Evolutionary conservation across 2,797 vertebrate genomes (phyloP), one percentile per base, ranked within the genome.

Genomic region (Mormyrops attenuatus): DNA sequence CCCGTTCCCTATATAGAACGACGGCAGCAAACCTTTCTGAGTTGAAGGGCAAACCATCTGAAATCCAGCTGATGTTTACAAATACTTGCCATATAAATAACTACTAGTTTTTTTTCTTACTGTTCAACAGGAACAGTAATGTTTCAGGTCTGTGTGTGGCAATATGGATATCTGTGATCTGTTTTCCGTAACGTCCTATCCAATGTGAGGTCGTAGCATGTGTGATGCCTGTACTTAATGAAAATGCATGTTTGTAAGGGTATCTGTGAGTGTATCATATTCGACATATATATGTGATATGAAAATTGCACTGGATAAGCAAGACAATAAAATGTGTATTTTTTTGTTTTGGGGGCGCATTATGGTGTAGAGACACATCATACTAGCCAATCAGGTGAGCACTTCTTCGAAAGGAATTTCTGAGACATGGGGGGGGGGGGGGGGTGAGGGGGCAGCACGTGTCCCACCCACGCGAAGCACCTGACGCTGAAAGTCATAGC

Each of bases 401-500:
- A 82, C 5, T 88, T 53, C 66, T 82, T 49, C 34, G 7, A 52
- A 80, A 82, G 49, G 47, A 38, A 53, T 30, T 53, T 88, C 47
- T 9, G n/a, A 66, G 80, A 84, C 50, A 38, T 52, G 26, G 30
- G 84, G 15, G 30, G 2, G 30, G 53, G 2, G 41, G 44, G 44
- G 44, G n/a, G n/a, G n/a, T n/a, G n/a, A n/a, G 52, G 26, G 85
- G 13, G 63, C 2, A 20, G 49, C 15, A 47, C 3, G 30, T 44
- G 11, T 93, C 57, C 57, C 57, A 92, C 92, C 91, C 92, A 92
- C 92, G 89, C 93, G 93, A 93, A 95, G 94, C 91, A 88, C 90
- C 94, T 92, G 93, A 86, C 93, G 94, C 90, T 92, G 89, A 87
- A 95, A 94, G 95, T 96, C 94, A 95, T 88, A 90, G 93, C 92